These are phyloP conservation scores for Perca flavescens DNA, from an alignment of 2,113 vertebrate genomes.

Conservation along the genomic window DNA sequence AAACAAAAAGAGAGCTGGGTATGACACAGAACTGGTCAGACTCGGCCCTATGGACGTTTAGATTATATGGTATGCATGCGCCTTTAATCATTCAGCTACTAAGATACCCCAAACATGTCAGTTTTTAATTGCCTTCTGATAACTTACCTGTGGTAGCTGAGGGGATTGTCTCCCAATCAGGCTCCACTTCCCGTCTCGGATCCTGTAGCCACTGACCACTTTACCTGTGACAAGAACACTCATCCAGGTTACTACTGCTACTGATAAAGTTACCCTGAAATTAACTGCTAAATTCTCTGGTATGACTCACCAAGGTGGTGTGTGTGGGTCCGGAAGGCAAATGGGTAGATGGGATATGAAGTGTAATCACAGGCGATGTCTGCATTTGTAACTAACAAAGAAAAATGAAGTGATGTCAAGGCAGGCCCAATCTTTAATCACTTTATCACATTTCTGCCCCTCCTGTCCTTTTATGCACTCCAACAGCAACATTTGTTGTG, in stretches of 20 bases:
- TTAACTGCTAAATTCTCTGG: accelerated
- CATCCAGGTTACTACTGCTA: not conserved
- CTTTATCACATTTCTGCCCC: not conserved
- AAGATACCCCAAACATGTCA: not conserved
- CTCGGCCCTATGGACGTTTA: no score
- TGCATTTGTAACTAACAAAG: conserved; percentile 89
- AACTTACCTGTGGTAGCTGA: conserved; percentile 92
- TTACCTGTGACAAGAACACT: conserved; percentile 85
- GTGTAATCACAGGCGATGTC: conserved; percentile 93
- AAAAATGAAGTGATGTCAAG: conserved; percentile 14
- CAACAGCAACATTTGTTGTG: not conserved
- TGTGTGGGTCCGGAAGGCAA: conserved; percentile 97
- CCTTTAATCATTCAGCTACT: not conserved
- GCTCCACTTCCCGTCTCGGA: conserved; percentile 92
- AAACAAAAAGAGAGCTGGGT: no score
- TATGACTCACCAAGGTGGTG: conserved; percentile 90
- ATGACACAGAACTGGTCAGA: no score
- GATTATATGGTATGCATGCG: not conserved
- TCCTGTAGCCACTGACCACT: conserved; percentile 96
- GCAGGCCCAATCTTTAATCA: not conserved
- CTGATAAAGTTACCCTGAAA: not conserved
- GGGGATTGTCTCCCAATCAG: conserved; percentile 96
- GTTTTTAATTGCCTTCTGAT: not conserved
- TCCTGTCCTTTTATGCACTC: not conserved
- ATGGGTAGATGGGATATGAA: conserved; percentile 93